A percentile compares a stretch with the other conserved stretches of the same genome.
Evolutionary conservation across 2,113 vertebrate genomes (phyloP).

Genomic region (Pogona vitticeps): DNA sequence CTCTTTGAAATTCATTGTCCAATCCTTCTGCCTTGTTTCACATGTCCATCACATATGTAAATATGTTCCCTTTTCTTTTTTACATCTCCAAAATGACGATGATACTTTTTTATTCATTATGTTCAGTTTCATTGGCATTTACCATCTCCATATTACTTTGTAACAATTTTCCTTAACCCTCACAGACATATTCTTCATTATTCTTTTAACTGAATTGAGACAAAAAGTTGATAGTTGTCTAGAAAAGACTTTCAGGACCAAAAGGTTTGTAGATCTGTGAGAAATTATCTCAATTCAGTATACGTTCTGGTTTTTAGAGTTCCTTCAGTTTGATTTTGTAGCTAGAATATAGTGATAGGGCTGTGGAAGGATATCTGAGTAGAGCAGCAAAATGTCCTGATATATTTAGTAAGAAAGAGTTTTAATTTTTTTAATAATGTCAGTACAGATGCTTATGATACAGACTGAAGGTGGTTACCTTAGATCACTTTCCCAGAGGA

Average conservation of each 20-base stretch:
- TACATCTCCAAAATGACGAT: no score
- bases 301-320: not conserved
- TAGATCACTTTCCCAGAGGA: not conserved
- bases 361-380: not conserved
- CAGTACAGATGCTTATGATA: not conserved
- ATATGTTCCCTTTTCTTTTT: no score
- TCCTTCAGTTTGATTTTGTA: not conserved
- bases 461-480: not conserved
- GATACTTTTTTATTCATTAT: no score
- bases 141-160: no score
- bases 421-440: not conserved
- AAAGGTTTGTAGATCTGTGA: not conserved
- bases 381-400: not conserved
- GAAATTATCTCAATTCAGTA: not conserved
- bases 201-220: no score
- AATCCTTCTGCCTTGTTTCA: no score
- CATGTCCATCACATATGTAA: no score
- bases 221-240: not conserved
- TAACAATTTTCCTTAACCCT: no score
- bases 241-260: not conserved
- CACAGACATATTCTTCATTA: no score
- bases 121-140: no score
- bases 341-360: not conserved
- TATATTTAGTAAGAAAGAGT: not conserved
- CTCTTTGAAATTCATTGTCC: no score